Evolutionary conservation across 2,113 vertebrate genomes (phyloP), one percentile per base, ranked within the genome.

Genomic region (Synodontis membranacea): DNA sequence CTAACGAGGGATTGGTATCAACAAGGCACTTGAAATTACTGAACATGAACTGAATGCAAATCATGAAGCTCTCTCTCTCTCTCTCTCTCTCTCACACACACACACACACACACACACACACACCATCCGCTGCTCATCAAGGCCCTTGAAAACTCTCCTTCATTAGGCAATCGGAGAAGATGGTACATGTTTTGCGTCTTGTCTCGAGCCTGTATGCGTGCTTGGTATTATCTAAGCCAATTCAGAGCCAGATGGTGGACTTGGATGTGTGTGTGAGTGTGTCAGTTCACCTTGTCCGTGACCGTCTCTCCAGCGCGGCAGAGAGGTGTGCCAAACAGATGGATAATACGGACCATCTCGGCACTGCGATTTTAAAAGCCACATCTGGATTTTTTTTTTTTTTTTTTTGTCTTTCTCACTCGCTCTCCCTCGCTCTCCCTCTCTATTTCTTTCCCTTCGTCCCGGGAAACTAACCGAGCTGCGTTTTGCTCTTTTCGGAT

Each of bases 201-300:
- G 81, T 82, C 83, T 74, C 64, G 62, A 80, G 86, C 82, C 86
- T 60, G 88, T 84, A 90, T 88, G 87, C 31, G 82, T 88, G 88
- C 84, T 88, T 76, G 86, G 86, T 85, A 60, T 87, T 87, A 90
- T 44, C 88, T 90, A 66, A 92, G 89, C 91, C 93, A 92, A 91
- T 92, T 91, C 92, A 91, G 82, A 91, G 89, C 92, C 93, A 94
- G 93, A 94, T 95, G 94, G 94, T 82, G 84, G 82, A 91, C 85
- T 88, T 64, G 42, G 76, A 54, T 54, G 50, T 86, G 62, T 78
- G 74, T 76, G 84, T 60, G 54, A 31, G 74, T 66, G 84, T 70
- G 56, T 85, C 42, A 90, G 90, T 91, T 94, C 94, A 94, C 93
- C 93, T 94, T 93, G 93, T 90, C 90, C 91, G 91, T 92, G 94